phyloP scores from a whole-genome alignment of 2,888 invertebrate genomes.

The Drosophila seclusa region DNA sequence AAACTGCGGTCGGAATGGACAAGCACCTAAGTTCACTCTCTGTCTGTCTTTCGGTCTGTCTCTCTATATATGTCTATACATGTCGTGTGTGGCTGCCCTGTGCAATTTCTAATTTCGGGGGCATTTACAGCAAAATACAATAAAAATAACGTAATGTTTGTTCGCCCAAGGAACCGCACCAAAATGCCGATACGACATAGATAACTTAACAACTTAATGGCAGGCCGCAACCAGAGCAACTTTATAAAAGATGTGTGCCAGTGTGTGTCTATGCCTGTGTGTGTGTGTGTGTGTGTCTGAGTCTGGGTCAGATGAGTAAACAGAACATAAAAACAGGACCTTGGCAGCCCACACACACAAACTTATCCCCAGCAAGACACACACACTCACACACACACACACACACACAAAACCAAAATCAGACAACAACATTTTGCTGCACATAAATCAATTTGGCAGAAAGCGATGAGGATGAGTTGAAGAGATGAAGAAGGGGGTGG shows the following conservation, averaged over 20 bases:
- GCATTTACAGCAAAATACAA: slow-evolving; percentile 64
- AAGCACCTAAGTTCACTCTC: slow-evolving; percentile 16
- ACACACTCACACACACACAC: background rate
- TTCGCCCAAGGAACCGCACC: slow-evolving; percentile 56
- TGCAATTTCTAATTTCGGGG: slow-evolving; percentile 73
- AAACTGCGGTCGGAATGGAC: slow-evolving; percentile 61
- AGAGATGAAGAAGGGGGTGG: background rate
- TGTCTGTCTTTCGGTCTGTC: slow-evolving; percentile 13
- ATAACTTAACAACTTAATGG: slow-evolving; percentile 82
- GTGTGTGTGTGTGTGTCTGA: background rate
- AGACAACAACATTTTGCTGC: slow-evolving; percentile 58
- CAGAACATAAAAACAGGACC: slow-evolving; percentile 49
- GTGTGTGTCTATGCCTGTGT: background rate
- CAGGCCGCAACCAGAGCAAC: slow-evolving; percentile 66
- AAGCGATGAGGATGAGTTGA: background rate
- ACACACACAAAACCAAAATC: slow-evolving; percentile 47
- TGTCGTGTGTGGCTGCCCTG: slow-evolving; percentile 21
- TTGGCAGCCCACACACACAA: slow-evolving; percentile 6
- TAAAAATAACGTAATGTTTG: slow-evolving; percentile 77
- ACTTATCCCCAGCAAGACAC: slow-evolving; percentile 1
- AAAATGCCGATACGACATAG: slow-evolving; percentile 70
- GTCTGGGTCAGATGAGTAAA: slow-evolving; percentile 42
- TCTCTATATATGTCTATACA: background rate
- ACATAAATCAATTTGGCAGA: slow-evolving; percentile 71
- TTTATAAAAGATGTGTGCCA: slow-evolving; percentile 33